Percentiles rank a stretch among this genome's conserved stretches.
Conservation (phyloP, 2,888 invertebrate species). For the Byasa hedistus region DNA sequence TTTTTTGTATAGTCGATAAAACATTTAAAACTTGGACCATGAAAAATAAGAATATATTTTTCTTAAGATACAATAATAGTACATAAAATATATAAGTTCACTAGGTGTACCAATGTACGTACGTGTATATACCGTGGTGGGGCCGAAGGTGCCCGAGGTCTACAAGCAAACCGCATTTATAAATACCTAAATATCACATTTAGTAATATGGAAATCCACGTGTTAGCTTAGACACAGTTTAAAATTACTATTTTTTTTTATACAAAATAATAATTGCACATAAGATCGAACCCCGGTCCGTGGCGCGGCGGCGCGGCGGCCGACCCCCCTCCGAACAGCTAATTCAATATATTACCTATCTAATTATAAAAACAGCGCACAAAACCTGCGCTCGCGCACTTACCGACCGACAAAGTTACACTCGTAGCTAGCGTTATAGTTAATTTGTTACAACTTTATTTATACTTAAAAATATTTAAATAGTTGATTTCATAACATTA, state of each 20-base stretch:
- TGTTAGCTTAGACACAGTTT: constrained; percentile 77
- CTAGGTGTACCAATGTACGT: constrained; percentile 73
- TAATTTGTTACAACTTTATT: constrained; percentile 79
- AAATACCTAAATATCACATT: constrained; percentile 81
- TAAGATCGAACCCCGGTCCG: constrained; percentile 71
- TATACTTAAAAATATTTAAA: constrained; percentile 76
- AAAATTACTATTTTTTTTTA: constrained; percentile 71
- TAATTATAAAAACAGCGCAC: constrained; percentile 81
- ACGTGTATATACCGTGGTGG: constrained; percentile 59
- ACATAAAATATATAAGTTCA: constrained; percentile 80
- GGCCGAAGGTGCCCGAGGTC: constrained; percentile 49
- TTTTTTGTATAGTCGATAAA: constrained; percentile 81
- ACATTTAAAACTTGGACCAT: constrained; percentile 81
- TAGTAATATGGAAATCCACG: constrained; percentile 80
- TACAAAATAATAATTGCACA: constrained; percentile 81
- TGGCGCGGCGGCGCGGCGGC: constrained; percentile 49
- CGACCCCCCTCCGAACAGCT: constrained; percentile 65
- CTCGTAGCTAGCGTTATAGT: constrained; percentile 79
- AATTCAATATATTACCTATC: constrained; percentile 81
- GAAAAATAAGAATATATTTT: constrained; percentile 80
- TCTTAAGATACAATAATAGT: constrained; percentile 79
- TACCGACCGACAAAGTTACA: constrained; percentile 80
- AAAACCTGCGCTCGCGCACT: constrained; percentile 78
- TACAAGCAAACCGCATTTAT: constrained; percentile 69
- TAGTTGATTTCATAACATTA: constrained; percentile 77